Evolutionary conservation across 2,797 vertebrate genomes (phyloP), one percentile per base, ranked within the genome.

Genomic region (Rachycentron canadum): DNA sequence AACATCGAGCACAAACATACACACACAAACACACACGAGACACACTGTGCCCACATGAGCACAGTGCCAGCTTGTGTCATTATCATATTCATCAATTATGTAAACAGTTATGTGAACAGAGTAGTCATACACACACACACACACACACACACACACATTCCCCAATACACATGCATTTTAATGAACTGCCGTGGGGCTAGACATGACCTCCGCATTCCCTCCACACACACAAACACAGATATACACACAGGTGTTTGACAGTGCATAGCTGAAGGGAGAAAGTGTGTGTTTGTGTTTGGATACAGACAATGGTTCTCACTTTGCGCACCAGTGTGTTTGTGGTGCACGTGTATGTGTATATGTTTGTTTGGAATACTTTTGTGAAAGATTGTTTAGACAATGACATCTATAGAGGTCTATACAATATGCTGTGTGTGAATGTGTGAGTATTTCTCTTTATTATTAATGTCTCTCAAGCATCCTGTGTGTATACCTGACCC

Each of bases 81-180:
- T 95, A 95, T 94, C 94, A 95, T 94, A 95, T 94, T 95, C 93
- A 96, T 96, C 93, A 95, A 95, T 95, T 94, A 95, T 95, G 94
- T 94, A 95, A 95, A 95, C 91, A 78, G 86, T 93, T 89, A 92
- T 94, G 92, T 88, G 91, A 91, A 92, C 89, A 89, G 74, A 82
- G 87, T 80, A 88, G 86, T 63, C 88, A 75, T 80, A 50, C 53
- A 67, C 57, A 56, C 69, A 63, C 64, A 67, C 52, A 71, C 25
- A 75, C 56, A 69, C 55, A 79, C 45, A 73, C 58, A 73, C 40
- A 78, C 69, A 78, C 80, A 85, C 87, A 78, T 69, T 83, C 86
- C 73, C 83, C 87, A 88, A 92, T 93, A 93, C 65, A 86, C 89
- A 93, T 88, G 89, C 90, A 95, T 95, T 93, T 93, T 94, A 94